Evolutionary conservation across 2,797 vertebrate species (phyloP).

Genomic region (Prunella strophiata): DNA sequence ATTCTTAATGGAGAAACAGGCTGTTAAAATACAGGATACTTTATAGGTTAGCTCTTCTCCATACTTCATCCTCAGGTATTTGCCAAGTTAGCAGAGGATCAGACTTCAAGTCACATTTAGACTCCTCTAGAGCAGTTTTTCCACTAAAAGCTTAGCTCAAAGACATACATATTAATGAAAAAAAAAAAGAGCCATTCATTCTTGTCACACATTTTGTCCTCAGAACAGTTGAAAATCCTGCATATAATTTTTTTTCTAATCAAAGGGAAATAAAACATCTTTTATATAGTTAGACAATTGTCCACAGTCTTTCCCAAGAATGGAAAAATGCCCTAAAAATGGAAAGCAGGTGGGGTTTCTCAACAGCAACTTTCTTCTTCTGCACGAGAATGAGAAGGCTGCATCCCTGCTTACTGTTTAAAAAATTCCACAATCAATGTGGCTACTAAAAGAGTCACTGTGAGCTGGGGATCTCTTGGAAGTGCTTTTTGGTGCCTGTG

Average conservation of each 20-base stretch:
- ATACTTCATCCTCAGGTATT: constrained; percentile 47
- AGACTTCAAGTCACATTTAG: constrained; percentile 51
- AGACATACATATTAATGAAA: constrained; percentile 40
- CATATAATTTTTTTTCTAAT: constrained; percentile 61
- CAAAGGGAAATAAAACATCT: constrained; percentile 65
- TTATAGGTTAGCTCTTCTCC: constrained; percentile 62
- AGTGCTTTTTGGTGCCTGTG: neutral
- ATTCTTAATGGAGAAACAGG: constrained; percentile 68
- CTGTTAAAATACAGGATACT: constrained; percentile 66
- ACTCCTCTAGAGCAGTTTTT: constrained; percentile 35
- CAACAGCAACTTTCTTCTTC: neutral
- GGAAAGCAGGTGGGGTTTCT: constrained; percentile 51
- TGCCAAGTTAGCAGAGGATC: constrained; percentile 63
- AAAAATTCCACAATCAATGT: neutral
- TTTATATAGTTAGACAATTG: constrained; percentile 59
- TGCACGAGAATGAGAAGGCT: neutral
- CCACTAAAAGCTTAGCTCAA: constrained; percentile 36
- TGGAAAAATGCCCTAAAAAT: constrained; percentile 44
- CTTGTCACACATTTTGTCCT: constrained; percentile 61
- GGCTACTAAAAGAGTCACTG: neutral
- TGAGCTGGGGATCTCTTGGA: neutral
- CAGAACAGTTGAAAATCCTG: constrained; percentile 64
- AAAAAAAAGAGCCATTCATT: constrained; percentile 31
- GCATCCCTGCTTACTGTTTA: neutral
- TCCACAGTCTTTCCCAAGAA: constrained; percentile 52